Evolutionary conservation across 2,797 vertebrate species (phyloP).

Genomic region (Sebastolobus alascanus): DNA sequence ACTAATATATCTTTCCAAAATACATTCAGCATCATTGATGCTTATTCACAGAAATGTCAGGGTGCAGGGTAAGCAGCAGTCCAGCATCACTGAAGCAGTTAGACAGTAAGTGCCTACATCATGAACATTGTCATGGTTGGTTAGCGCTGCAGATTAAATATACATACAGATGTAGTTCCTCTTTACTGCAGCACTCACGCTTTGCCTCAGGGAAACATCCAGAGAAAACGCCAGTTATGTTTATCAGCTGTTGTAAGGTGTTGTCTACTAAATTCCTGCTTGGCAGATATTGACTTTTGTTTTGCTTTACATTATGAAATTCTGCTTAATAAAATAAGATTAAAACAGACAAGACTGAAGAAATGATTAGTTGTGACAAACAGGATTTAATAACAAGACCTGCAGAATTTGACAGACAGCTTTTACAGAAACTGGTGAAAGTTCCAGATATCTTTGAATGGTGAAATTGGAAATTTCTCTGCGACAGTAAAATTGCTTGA

Average conservation of each 20-base stretch:
- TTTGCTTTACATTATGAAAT: not conserved
- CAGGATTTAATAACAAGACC: too few relatives aligned
- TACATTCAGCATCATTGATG: not conserved
- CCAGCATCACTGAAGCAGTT: conserved; percentile 4
- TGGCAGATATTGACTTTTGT: not conserved
- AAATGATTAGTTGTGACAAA: not conserved
- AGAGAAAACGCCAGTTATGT: not conserved
- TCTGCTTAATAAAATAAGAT: not conserved
- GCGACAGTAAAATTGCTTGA: too few relatives aligned
- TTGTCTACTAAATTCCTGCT: fast-evolving
- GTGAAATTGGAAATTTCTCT: too few relatives aligned
- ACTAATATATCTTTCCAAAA: not conserved
- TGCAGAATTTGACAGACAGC: too few relatives aligned
- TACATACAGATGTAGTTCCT: not conserved
- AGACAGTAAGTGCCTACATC: conserved; percentile 19
- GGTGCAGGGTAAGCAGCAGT: not conserved
- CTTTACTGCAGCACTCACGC: not conserved
- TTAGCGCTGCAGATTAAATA: conserved; percentile 25
- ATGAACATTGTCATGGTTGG: conserved; percentile 7
- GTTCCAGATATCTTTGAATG: not conserved
- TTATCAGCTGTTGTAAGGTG: not conserved
- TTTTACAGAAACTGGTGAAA: too few relatives aligned
- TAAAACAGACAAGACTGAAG: not conserved
- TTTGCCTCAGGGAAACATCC: not conserved
- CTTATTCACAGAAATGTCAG: not conserved